phyloP scores from a whole-genome alignment of 2,113 vertebrate genomes.

The Oreochromis niloticus region DNA sequence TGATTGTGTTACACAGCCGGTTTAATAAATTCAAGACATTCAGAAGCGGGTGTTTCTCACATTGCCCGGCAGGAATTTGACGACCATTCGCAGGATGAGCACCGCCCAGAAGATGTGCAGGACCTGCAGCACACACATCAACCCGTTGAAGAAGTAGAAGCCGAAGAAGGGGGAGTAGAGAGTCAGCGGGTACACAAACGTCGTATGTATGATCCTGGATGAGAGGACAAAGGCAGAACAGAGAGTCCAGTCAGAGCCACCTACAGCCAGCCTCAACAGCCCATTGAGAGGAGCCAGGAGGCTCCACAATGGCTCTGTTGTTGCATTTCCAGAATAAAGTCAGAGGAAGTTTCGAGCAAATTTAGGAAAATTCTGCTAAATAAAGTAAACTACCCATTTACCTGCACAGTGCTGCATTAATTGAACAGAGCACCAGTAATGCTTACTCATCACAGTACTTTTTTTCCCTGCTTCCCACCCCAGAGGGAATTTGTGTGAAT shows the following conservation, averaged over 20 bases:
- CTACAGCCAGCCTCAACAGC: constrained; percentile 33
- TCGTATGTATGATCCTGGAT: constrained; percentile 87
- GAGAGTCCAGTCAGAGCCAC: constrained; percentile 49
- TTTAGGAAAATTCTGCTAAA: background rate
- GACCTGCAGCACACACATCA: constrained; percentile 83
- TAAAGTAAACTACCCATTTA: background rate
- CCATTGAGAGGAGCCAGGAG: constrained; percentile 12
- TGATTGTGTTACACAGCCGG: background rate
- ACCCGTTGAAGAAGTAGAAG: constrained; percentile 92
- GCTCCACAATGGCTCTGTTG: constrained; percentile 20
- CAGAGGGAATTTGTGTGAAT: background rate
- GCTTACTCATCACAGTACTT: background rate
- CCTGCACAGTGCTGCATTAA: background rate
- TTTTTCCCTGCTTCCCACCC: background rate
- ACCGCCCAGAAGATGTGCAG: constrained; percentile 91
- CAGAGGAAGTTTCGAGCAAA: background rate
- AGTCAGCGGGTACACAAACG: constrained; percentile 79
- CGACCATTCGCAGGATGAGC: constrained; percentile 89
- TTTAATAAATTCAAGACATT: background rate
- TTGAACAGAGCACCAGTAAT: background rate
- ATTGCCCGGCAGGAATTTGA: constrained; percentile 91
- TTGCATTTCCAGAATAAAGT: background rate
- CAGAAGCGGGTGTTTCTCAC: constrained; percentile 54
- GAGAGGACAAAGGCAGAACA: constrained; percentile 40
- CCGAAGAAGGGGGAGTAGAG: constrained; percentile 84